These are phyloP conservation scores for Mustelus asterias DNA, from an alignment of 2,113 vertebrate species.

Conservation along the genomic window DNA sequence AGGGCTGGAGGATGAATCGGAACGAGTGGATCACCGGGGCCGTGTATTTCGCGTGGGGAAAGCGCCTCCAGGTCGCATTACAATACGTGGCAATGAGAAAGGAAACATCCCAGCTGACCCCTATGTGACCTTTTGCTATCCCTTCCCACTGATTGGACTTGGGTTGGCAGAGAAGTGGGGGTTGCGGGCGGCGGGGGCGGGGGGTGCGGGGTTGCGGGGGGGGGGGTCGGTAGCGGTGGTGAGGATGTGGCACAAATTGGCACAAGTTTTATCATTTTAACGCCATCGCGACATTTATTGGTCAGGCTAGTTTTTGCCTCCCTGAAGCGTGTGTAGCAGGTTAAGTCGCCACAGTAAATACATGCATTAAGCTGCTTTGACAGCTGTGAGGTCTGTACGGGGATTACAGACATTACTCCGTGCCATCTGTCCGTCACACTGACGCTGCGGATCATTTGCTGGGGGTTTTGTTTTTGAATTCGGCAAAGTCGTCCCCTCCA, in stretches of 20 bases:
- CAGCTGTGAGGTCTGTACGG: conserved; percentile 1
- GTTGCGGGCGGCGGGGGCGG: background rate
- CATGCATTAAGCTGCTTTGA: conserved; percentile 25
- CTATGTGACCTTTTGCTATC: background rate
- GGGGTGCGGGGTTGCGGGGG: background rate
- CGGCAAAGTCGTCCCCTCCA: background rate
- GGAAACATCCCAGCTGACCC: background rate
- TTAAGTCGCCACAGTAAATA: conserved; percentile 20
- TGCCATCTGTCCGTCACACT: conserved; percentile 18
- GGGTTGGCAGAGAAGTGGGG: background rate
- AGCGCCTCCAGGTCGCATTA: background rate
- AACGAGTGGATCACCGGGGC: background rate
- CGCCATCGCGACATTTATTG: background rate
- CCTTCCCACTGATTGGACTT: background rate
- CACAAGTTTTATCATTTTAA: background rate
- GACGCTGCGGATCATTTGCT: background rate
- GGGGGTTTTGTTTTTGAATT: background rate
- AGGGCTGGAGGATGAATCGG: background rate
- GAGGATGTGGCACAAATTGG: background rate
- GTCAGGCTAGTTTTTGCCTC: background rate
- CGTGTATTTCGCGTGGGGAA: background rate
- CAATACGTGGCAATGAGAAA: background rate
- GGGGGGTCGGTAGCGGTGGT: background rate
- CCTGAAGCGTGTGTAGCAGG: background rate
- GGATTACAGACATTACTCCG: background rate